Percentiles rank a stretch among this genome's conserved stretches.
These are phyloP conservation scores for Galbula dea DNA, from an alignment of 2,113 vertebrate species.

Conservation along the genomic window DNA sequence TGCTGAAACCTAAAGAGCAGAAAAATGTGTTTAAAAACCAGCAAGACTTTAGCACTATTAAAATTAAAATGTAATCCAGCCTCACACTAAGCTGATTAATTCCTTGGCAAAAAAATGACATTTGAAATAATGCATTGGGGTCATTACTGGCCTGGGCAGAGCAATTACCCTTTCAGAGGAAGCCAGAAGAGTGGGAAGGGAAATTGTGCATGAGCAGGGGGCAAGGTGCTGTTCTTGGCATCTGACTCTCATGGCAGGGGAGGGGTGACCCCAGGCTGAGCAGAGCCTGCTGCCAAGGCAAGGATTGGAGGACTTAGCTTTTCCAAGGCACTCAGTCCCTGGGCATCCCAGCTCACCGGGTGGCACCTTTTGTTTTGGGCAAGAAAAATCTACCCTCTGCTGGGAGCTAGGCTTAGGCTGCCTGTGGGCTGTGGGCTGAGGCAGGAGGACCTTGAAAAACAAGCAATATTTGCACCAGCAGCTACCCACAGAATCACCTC, in stretches of 20 bases:
- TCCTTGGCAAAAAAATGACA: not conserved
- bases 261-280: rapidly evolving
- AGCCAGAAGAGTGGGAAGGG: not conserved
- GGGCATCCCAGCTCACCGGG: not conserved
- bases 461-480: not conserved
- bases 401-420: not conserved
- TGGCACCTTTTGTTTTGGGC: not conserved
- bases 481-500: not conserved
- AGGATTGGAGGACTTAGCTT: not conserved
- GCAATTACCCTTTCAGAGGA: not conserved
- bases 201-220: rapidly evolving
- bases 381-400: not conserved
- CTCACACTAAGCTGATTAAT: slow-evolving; percentile 51
- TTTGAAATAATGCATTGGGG: slow-evolving; percentile 2
- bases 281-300: rapidly evolving
- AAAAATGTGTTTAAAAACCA: not conserved
- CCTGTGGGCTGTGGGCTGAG: not conserved
- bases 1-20: not conserved
- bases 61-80: slow-evolving; percentile 57
- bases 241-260: rapidly evolving
- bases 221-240: not conserved
- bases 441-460: not conserved
- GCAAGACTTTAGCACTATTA: slow-evolving; percentile 20
- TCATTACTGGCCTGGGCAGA: not conserved
- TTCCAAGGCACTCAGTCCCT: not conserved